Conservation (phyloP, 1,140 invertebrate genomes). For the Zophobas morio region DNA sequence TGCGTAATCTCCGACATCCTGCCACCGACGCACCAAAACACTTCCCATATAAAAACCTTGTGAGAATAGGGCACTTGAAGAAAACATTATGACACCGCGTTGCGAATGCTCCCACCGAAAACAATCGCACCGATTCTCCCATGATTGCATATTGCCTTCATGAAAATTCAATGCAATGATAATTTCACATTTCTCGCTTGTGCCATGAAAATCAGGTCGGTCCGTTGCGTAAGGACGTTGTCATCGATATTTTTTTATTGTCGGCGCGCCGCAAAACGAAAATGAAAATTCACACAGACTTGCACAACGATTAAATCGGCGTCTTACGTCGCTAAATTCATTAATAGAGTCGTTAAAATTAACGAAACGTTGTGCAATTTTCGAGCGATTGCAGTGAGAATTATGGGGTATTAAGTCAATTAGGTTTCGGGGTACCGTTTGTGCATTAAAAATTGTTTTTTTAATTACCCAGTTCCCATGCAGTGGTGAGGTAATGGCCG, state of each 20-base stretch:
- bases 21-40: conserved; percentile 5
- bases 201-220: conserved; percentile 7
- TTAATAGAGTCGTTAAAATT: background rate
- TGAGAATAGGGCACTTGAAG: background rate
- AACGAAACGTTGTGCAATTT: conserved; percentile 3
- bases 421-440: conserved; percentile 14
- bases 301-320: background rate
- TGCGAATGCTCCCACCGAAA: conserved; percentile 18
- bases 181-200: conserved; percentile 3
- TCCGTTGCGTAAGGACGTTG: conserved; percentile 6
- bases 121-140: conserved; percentile 19
- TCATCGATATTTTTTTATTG: conserved; percentile 7
- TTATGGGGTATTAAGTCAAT: conserved; percentile 12
- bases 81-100: conserved; percentile 16
- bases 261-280: background rate
- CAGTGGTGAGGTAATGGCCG: background rate
- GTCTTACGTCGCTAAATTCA: too few species aligned
- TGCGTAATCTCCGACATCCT: conserved; percentile 1
- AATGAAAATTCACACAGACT: conserved; percentile 15
- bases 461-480: conserved; percentile 18
- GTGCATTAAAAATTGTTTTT: background rate
- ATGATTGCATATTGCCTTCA: conserved; percentile 15
- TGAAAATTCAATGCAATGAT: conserved; percentile 26
- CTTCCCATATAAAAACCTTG: conserved; percentile 1
- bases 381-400: background rate